Base-by-base conservation (phyloP, 2,797 vertebrate species). In the Pitangus sulphuratus region DNA sequence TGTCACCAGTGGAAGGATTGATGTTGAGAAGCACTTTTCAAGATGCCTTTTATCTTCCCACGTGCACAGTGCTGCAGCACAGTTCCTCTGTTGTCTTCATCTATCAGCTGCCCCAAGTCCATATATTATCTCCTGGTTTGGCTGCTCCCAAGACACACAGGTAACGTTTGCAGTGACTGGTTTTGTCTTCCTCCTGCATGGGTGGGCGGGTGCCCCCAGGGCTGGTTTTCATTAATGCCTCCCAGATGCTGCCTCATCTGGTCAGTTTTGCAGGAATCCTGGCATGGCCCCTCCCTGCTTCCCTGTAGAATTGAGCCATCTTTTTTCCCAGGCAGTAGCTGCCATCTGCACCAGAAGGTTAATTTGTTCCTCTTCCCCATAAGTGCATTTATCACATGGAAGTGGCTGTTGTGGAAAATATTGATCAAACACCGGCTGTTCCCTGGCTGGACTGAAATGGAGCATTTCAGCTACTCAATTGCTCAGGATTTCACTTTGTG, bases 391-490 rank as follows among this genome's bases (percentile, higher is more conserved):
- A 98, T 98, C 98, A 98, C 93, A 84, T 71, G 93, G 95, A 98
- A 98, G 97, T 98, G 97, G 97, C 94, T 97, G 96, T 87, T 96
- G 97, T 97, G 96, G 97, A 96, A 98, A 98, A 95, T 98, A 98
- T 97, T 97, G 97, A 98, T 98, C 97, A 97, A 97, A 88, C 83
- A 88, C 95, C 90, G 95, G 89, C 96, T 97, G 97, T 91, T 92
- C 86, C 93, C 94, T 90, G 79, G 84, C 98, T 97, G 92, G 90
- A 90, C 95, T 93, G 96, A 88, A 96, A 96, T 42, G 3, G 95
- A 96, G 95, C 56, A 93, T 89, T 78, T 51, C 82, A 84, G 68
- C 95, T 95, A 85, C 78, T 97, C 95, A 82, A 1, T 66, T 72
- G 80, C 92, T 79, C 78, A 72, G 84, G 62, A 33, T 47, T 92